Percentiles rank a stretch among this genome's conserved stretches.
These are phyloP conservation scores for Poecilia velifera DNA, from an alignment of 2,797 vertebrate genomes.

Conservation along the genomic window DNA sequence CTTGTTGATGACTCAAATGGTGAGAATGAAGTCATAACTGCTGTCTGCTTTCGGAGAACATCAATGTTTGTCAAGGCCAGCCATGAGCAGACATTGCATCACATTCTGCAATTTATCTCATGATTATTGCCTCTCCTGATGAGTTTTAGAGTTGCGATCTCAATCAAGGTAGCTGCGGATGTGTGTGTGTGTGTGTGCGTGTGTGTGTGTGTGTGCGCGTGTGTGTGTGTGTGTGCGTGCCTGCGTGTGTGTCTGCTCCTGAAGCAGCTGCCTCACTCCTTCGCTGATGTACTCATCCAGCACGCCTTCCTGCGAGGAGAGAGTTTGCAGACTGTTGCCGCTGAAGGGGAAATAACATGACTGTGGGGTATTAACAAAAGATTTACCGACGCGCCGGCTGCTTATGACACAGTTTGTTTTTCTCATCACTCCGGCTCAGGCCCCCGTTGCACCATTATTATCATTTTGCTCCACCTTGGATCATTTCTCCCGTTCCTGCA, in stretches of 20 bases:
- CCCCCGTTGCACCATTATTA: constrained; percentile 34
- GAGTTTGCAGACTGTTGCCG: constrained; percentile 49
- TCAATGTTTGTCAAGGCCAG: constrained; percentile 27
- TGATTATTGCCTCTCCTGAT: constrained; percentile 6
- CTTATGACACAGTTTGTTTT: constrained; percentile 55
- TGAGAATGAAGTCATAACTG: constrained; percentile 60
- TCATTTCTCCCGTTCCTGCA: constrained; percentile 43
- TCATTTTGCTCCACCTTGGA: constrained; percentile 44
- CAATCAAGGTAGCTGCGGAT: constrained; percentile 13
- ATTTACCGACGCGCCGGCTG: constrained; percentile 52
- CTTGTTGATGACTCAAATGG: constrained; percentile 50
- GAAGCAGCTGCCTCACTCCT: constrained; percentile 26
- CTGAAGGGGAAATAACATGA: constrained; percentile 40
- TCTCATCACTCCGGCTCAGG: constrained; percentile 41
- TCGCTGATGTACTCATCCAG: constrained; percentile 56
- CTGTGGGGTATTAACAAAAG: constrained; percentile 64
- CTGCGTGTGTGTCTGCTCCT: constrained; percentile 13
- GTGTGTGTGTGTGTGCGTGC: background rate
- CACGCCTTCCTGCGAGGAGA: constrained; percentile 30
- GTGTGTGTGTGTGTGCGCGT: background rate
- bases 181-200: background rate
- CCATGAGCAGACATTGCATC: constrained; percentile 29
- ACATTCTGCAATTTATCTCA: constrained; percentile 13
- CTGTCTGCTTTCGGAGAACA: constrained; percentile 31
- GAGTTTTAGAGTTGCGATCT: background rate